Conservation (phyloP, 2,113 vertebrate species). For the Electrona antarctica region DNA sequence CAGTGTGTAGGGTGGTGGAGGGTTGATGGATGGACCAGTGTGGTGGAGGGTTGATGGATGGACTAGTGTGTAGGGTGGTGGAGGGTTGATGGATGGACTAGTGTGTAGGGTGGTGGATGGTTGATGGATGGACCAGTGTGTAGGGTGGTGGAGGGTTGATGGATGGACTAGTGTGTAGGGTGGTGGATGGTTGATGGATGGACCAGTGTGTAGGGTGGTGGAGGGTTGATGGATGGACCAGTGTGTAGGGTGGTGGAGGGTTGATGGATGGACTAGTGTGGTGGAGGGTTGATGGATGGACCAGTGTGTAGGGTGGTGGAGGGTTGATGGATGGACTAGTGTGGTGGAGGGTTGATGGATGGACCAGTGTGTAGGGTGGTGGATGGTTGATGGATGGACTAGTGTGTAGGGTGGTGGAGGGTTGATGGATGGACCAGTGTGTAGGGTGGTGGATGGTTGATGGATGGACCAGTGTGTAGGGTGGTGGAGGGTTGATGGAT, state of each 20-base stretch:
- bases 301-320: neutral
- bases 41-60: constrained; percentile 10
- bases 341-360: constrained; percentile 9
- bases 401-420: neutral
- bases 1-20: neutral
- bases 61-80: neutral
- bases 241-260: neutral
- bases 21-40: constrained; percentile 8
- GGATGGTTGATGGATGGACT: constrained; percentile 10
- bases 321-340: constrained; percentile 10
- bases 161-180: constrained; percentile 16
- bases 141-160: neutral
- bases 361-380: no score
- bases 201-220: neutral
- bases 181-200: constrained; percentile 9
- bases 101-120: neutral
- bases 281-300: constrained; percentile 10
- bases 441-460: neutral
- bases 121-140: constrained; percentile 12
- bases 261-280: constrained; percentile 9
- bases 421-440: constrained; percentile 10
- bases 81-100: constrained; percentile 10
- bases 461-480: constrained; percentile 16
- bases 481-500: constrained; percentile 9
- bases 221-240: constrained; percentile 8